These are phyloP conservation scores for Chalcosyrphus nemorum DNA, from an alignment of 2,888 invertebrate species.

Conservation along the genomic window DNA sequence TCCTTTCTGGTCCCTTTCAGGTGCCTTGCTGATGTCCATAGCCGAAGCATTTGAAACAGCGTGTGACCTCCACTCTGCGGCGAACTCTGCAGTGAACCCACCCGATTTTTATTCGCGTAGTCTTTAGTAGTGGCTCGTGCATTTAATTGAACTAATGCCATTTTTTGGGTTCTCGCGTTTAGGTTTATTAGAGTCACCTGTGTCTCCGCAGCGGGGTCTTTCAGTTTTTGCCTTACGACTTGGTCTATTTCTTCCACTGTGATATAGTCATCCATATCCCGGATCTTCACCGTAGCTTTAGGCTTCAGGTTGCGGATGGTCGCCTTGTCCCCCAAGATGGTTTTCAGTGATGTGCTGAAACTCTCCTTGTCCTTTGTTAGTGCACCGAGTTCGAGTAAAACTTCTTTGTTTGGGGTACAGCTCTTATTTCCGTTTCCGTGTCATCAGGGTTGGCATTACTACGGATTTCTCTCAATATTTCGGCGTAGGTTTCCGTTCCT, in stretches of 20 bases:
- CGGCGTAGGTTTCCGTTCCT: background rate
- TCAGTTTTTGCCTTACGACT: background rate
- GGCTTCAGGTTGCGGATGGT: background rate
- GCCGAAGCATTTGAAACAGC: slow-evolving; percentile 19
- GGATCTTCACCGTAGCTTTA: background rate
- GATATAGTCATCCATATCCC: slow-evolving; percentile 28
- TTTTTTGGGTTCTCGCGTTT: slow-evolving; percentile 10
- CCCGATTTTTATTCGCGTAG: slow-evolving; percentile 1
- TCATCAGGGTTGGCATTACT: background rate
- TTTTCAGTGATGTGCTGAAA: background rate
- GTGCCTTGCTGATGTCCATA: too few species aligned
- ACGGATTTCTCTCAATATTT: background rate
- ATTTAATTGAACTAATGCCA: slow-evolving; percentile 18
- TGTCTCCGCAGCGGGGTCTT: background rate
- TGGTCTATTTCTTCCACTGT: slow-evolving; percentile 17
- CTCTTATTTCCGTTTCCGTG: background rate
- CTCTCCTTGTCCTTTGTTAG: background rate
- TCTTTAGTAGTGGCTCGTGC: background rate
- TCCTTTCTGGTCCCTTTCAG: too few species aligned
- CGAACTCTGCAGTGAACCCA: background rate
- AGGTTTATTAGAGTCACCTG: background rate
- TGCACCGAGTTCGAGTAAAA: background rate
- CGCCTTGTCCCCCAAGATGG: background rate
- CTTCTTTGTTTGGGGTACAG: background rate
- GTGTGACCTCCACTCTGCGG: background rate